These are phyloP conservation scores for Anolis sagrei DNA, from an alignment of 2,113 vertebrate genomes.

Conservation along the genomic window DNA sequence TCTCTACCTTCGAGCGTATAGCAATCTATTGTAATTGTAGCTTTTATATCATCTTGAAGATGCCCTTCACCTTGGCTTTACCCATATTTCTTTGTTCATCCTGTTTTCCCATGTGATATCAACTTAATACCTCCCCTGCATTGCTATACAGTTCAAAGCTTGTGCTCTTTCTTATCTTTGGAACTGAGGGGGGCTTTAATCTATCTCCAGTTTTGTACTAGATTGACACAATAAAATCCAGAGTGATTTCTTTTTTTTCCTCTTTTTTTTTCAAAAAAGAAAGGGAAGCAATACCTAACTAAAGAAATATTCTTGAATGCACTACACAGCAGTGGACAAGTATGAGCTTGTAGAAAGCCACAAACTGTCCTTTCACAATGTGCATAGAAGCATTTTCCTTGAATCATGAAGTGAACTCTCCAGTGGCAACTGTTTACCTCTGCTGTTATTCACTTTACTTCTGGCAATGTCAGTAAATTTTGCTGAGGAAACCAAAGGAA, in stretches of 20 bases:
- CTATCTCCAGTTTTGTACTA: constrained; percentile 11
- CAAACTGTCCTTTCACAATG: neutral
- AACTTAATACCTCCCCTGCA: constrained; percentile 26
- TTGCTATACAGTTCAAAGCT: constrained; percentile 30
- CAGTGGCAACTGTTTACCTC: neutral
- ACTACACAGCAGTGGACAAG: neutral
- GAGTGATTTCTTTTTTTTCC: neutral
- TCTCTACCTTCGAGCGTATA: constrained; percentile 17
- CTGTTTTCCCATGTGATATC: constrained; percentile 28
- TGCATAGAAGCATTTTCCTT: neutral
- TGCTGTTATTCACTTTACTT: neutral
- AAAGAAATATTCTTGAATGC: constrained; percentile 11
- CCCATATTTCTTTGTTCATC: constrained; percentile 33
- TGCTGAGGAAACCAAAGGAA: neutral
- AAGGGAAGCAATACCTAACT: neutral
- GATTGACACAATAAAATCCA: constrained; percentile 24
- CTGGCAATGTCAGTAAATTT: neutral
- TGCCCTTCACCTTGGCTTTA: constrained; percentile 38
- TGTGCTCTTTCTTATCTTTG: neutral
- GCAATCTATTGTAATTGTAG: constrained; percentile 39
- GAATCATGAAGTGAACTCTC: neutral
- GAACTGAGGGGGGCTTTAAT: constrained; percentile 13
- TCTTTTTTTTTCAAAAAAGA: constrained; percentile 8
- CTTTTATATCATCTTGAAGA: constrained; percentile 28
- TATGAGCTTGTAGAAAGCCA: neutral